Conservation (phyloP, 1,140 invertebrate genomes). For the Philopotamus ludificatus region DNA sequence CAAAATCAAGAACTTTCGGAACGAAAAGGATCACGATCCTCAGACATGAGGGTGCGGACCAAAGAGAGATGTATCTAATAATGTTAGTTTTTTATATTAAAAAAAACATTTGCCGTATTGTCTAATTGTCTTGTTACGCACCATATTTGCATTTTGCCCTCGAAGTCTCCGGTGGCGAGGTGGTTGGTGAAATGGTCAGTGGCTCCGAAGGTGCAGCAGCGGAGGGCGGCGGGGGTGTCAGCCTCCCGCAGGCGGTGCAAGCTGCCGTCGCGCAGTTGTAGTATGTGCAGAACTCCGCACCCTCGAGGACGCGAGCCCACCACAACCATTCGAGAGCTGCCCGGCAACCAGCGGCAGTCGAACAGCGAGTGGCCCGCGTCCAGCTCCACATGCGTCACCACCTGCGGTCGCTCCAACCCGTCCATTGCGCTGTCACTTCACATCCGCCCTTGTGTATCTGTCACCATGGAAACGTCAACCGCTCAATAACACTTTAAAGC, state of each 20-base stretch:
- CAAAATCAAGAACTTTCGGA: too few relatives aligned
- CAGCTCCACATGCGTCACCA: conserved; percentile 85
- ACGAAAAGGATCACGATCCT: too few relatives aligned
- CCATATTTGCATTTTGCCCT: conserved; percentile 83
- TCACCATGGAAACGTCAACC: neutral
- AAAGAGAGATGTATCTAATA: too few relatives aligned
- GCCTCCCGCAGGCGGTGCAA: conserved; percentile 71
- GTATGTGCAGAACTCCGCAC: conserved; percentile 85
- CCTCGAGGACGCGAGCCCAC: conserved; percentile 83
- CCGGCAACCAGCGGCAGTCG: conserved; percentile 93
- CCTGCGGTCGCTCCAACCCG: conserved; percentile 78
- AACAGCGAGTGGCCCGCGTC: conserved; percentile 83
- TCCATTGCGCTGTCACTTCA: conserved; percentile 47
- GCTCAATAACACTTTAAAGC: neutral
- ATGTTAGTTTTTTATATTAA: neutral
- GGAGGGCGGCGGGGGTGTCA: conserved; percentile 79
- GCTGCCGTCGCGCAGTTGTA: conserved; percentile 74
- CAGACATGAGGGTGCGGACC: too few relatives aligned
- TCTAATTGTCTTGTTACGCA: conserved; percentile 48
- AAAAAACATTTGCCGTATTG: conserved; percentile 5
- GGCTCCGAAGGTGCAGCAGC: conserved; percentile 91
- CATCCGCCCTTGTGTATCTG: neutral
- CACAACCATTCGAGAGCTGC: conserved; percentile 86
- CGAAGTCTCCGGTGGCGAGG: conserved; percentile 90
- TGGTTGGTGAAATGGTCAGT: conserved; percentile 74